A percentile compares a stretch with the other conserved stretches of the same genome.
Conservation (phyloP, 1,140 invertebrate genomes). For the Palaemon carinicauda region DNA sequence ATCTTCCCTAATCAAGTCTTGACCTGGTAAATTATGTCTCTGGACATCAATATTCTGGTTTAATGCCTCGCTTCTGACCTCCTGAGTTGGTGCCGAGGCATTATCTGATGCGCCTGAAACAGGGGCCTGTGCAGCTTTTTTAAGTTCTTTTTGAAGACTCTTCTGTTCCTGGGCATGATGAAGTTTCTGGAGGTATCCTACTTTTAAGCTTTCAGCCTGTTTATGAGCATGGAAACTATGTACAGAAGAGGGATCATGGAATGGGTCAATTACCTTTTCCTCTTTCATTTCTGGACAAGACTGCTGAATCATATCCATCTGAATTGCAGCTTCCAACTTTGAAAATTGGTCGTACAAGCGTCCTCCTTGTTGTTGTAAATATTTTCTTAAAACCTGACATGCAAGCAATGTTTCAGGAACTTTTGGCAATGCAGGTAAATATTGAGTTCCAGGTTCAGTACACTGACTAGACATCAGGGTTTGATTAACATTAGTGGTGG, state of each 20-base stretch:
- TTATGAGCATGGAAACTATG: constrained; percentile 44
- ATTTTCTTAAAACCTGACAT: constrained; percentile 39
- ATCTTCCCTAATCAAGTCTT: constrained; percentile 17
- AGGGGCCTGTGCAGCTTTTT: constrained; percentile 20
- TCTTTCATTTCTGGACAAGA: constrained; percentile 31
- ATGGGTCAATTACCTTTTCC: constrained; percentile 24
- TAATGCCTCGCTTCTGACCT: neutral
- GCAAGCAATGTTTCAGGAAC: constrained; percentile 43
- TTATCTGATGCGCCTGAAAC: neutral
- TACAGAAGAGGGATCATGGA: constrained; percentile 40
- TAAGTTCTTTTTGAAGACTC: constrained; percentile 25
- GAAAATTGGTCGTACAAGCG: constrained; percentile 45
- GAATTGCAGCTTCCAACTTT: constrained; percentile 40
- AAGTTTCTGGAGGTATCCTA: constrained; percentile 29
- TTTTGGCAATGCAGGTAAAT: neutral
- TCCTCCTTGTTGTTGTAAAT: constrained; percentile 39
- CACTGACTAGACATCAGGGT: constrained; percentile 2
- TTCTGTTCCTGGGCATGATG: constrained; percentile 39
- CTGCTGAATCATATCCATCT: constrained; percentile 45
- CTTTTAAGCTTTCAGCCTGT: constrained; percentile 8
- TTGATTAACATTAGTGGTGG: constrained; percentile 12
- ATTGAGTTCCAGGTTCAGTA: neutral
- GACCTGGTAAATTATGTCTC: neutral
- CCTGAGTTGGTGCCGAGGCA: constrained; percentile 11
- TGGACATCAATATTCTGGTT: constrained; percentile 27